Conservation (phyloP, 2,888 invertebrate genomes). For the Melieria omissa region DNA sequence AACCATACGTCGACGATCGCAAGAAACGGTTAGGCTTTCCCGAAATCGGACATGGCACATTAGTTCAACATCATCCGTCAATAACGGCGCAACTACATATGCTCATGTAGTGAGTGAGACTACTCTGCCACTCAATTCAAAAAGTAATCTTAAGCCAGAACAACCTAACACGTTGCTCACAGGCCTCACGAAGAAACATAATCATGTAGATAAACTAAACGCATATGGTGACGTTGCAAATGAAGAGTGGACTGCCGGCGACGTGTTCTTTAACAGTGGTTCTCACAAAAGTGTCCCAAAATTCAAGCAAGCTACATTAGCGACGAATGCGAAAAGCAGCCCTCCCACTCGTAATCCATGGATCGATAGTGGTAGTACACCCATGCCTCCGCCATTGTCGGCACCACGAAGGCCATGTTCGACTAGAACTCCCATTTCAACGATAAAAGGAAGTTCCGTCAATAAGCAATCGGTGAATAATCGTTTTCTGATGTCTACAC, state of each 20-base stretch:
- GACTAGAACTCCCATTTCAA: constrained; percentile 37
- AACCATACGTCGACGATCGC: constrained; percentile 77
- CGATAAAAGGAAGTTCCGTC: constrained; percentile 29
- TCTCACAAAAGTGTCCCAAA: too few relatives aligned
- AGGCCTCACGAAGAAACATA: constrained; percentile 56
- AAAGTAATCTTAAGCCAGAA: constrained; percentile 69
- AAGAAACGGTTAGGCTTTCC: constrained; percentile 70
- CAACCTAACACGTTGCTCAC: constrained; percentile 68
- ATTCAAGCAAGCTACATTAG: background rate
- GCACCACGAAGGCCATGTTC: constrained; percentile 38
- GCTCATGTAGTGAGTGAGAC: background rate
- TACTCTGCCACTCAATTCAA: constrained; percentile 67
- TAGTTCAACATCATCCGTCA: constrained; percentile 34
- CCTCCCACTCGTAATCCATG: too few relatives aligned
- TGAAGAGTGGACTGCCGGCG: constrained; percentile 66
- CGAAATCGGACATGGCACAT: constrained; percentile 77
- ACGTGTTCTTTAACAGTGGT: constrained; percentile 60
- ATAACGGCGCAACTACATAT: background rate
- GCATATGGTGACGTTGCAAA: constrained; percentile 9
- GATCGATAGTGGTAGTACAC: constrained; percentile 43
- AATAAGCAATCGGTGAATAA: constrained; percentile 49
- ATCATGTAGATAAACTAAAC: background rate
- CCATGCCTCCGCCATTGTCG: constrained; percentile 54
- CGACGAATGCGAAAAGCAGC: background rate
- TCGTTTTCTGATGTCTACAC: constrained; percentile 34